Conservation (phyloP, 2,797 vertebrate species). For the Hypotaenidia okinawae region DNA sequence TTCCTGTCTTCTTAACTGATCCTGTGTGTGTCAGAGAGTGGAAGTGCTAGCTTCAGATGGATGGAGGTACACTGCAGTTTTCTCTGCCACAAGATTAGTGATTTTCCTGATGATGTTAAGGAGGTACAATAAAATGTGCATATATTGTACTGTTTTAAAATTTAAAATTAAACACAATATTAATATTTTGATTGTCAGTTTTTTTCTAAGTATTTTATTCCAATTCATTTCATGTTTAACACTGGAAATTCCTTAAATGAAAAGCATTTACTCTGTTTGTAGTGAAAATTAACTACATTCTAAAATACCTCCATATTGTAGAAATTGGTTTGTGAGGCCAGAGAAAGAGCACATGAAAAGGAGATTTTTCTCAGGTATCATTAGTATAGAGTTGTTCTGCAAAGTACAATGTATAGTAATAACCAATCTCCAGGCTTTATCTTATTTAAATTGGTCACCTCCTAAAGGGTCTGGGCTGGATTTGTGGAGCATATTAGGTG, state of each 20-base stretch:
- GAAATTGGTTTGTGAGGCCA: neutral
- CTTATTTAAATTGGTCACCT: constrained; percentile 25
- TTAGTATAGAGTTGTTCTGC: neutral
- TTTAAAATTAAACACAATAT: neutral
- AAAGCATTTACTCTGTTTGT: neutral
- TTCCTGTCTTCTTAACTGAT: neutral
- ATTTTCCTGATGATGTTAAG: neutral
- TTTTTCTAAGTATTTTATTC: neutral
- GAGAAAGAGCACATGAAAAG: neutral
- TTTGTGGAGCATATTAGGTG: constrained; percentile 1
- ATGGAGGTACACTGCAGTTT: neutral
- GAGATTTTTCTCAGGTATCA: neutral
- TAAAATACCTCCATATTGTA: neutral
- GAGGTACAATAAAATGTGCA: neutral
- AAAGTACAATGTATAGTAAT: neutral
- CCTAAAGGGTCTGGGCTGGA: neutral
- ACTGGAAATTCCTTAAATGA: neutral
- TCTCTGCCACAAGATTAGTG: neutral
- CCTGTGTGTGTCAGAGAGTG: neutral
- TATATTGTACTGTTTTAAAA: constrained; percentile 32
- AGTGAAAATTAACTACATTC: neutral
- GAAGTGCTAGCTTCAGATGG: neutral
- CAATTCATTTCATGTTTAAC: neutral
- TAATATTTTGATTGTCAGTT: neutral
- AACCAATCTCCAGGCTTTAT: neutral